Evolutionary conservation across 2,113 vertebrate species (phyloP).

Genomic region (Panthera tigris): DNA sequence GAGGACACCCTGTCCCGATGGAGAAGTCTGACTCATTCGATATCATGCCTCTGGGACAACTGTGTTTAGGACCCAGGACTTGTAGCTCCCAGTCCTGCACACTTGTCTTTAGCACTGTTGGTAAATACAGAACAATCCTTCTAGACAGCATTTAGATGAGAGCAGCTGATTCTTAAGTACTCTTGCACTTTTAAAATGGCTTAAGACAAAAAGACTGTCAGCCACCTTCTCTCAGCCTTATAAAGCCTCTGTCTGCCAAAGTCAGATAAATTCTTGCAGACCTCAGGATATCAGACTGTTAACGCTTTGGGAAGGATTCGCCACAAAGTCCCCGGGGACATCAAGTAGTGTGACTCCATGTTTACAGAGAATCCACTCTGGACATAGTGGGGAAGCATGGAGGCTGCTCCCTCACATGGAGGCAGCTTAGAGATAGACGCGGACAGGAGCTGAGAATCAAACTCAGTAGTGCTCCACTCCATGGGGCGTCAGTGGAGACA

Average conservation of each 20-base stretch:
- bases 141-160: neutral
- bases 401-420: neutral
- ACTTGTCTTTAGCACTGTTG: neutral
- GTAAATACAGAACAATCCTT: neutral
- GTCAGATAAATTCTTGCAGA: slow-evolving; percentile 1
- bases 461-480: neutral
- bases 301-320: neutral
- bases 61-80: neutral
- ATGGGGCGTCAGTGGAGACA: neutral
- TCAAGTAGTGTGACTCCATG: neutral
- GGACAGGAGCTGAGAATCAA: neutral
- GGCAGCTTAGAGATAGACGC: neutral
- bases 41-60: neutral
- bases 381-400: neutral
- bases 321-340: neutral
- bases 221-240: neutral
- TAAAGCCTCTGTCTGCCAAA: slow-evolving; percentile 15
- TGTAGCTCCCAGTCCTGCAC: neutral
- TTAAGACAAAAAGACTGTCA: neutral
- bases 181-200: neutral
- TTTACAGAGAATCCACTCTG: neutral
- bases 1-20: neutral
- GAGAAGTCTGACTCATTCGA: neutral
- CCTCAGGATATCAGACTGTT: neutral
- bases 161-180: neutral